Evolutionary conservation across 30 jellyfish, hydroid and myxozoan genomes (phyloP), one percentile per base, ranked within the genome.

Genomic region (Morbakka virulenta): DNA sequence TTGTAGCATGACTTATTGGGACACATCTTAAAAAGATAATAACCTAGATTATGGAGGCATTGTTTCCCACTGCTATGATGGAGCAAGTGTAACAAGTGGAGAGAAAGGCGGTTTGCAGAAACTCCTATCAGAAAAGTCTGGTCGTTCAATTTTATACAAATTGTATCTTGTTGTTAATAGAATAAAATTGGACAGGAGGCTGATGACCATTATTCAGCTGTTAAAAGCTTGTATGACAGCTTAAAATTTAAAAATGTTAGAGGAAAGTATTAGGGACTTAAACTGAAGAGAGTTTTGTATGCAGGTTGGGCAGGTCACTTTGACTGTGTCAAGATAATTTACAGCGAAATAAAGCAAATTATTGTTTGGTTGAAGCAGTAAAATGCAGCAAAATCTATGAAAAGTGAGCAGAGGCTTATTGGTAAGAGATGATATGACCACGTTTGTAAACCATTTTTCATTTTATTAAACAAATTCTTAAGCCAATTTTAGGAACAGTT

Each of bases 11-110:
- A 66, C 24, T 32, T 67, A 31, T 17, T 33, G 26, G 67, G 35
- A 67, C 13, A 22, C 32, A n/a, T 67, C 24, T 30, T 21, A 36
- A 4, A 21, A 28, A 20, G 64, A 31, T 67, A 20, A 28, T 64
- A 66, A 21, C n/a, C n/a, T n/a, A n/a, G n/a, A n/a, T n/a, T n/a
- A n/a, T n/a, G n/a, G n/a, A n/a, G n/a, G n/a, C n/a, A 67, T 23
- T 2, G 76, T 67, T 13, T 33, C 69, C 35, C 69, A 67, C 27
- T 67, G 79, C 64, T 67, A 67, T 32, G 79, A 67, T 35, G 67
- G 79, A 22, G 79, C 79, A 67, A 67, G 79, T 33, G 79, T 67
- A 24, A 67, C 35, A 66, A 23, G 79, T 35, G 79, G 79, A 67
- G 28, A 27, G 24, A 67, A 35, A 67, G 79, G 79, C 12, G 79